phyloP scores from a whole-genome alignment of 2,797 vertebrate genomes.

The Enteromius thamalakanensis region DNA sequence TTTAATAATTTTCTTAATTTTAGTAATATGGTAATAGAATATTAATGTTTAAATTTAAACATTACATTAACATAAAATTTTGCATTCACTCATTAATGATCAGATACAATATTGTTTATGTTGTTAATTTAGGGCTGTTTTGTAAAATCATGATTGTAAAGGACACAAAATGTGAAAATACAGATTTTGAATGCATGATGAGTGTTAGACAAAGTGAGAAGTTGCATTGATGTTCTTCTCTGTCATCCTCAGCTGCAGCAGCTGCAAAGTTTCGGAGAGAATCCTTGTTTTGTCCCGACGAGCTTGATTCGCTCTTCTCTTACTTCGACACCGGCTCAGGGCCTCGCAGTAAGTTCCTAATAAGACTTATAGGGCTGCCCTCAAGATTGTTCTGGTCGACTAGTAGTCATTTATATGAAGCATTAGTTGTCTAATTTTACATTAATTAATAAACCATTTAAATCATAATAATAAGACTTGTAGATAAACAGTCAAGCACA shows the following conservation, averaged over 20 bases:
- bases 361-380: background rate
- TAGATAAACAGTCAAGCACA: no score
- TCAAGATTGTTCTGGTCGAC: no score
- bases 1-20: background rate
- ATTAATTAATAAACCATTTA: no score
- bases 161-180: background rate
- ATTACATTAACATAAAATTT: background rate
- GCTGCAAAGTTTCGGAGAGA: constrained; percentile 91
- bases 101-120: background rate
- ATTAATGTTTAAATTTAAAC: background rate
- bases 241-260: constrained; percentile 71
- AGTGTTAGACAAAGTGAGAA: background rate
- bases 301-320: constrained; percentile 95
- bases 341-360: constrained; percentile 88
- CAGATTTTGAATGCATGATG: background rate
- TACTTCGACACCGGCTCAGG: constrained; percentile 93
- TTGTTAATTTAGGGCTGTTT: background rate
- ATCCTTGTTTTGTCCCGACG: constrained; percentile 95
- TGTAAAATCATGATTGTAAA: background rate
- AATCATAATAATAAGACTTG: no score
- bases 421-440: no score
- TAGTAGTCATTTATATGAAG: no score
- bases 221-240: background rate
- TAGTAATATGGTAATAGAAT: background rate
- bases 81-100: background rate